phyloP scores from a whole-genome alignment of 53 echinoderm and acorn worm genomes.

The Astropecten irregularis region DNA sequence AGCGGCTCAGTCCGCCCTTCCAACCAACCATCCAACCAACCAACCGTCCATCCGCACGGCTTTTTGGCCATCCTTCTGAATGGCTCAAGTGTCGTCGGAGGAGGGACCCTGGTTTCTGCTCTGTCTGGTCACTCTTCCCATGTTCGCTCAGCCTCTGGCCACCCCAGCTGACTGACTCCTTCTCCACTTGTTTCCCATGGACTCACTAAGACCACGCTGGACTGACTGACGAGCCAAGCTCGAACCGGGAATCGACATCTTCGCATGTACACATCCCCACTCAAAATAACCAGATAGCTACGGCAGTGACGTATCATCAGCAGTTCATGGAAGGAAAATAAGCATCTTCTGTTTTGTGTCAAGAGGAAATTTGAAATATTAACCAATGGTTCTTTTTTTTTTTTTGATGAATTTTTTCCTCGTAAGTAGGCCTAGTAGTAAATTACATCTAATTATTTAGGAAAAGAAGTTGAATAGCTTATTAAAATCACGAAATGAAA shows the following conservation, averaged over 20 bases:
- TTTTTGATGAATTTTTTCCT: background rate
- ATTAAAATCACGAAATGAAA: too few species aligned
- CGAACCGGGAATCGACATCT: too few species aligned
- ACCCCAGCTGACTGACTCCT: background rate
- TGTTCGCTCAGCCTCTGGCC: background rate
- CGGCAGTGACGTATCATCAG: too few species aligned
- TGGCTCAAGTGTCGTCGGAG: slow-evolving; percentile 34
- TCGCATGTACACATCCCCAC: too few species aligned
- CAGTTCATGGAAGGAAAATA: background rate
- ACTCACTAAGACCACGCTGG: background rate
- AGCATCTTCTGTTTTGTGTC: background rate
- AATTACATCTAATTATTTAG: too few species aligned
- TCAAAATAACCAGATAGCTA: too few species aligned
- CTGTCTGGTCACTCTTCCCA: background rate
- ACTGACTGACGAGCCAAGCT: background rate
- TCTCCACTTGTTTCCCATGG: background rate
- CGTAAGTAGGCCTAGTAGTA: background rate
- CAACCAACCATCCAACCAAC: slow-evolving; percentile 3
- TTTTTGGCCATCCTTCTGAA: slow-evolving; percentile 17
- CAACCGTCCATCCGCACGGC: slow-evolving; percentile 24
- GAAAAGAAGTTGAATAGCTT: too few species aligned
- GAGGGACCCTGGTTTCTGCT: background rate
- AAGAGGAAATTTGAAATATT: background rate
- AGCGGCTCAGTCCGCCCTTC: slow-evolving; percentile 19
- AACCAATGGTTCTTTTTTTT: background rate